Base-by-base conservation (phyloP, 2,113 vertebrate species). In the Vulpes ferrilata region DNA sequence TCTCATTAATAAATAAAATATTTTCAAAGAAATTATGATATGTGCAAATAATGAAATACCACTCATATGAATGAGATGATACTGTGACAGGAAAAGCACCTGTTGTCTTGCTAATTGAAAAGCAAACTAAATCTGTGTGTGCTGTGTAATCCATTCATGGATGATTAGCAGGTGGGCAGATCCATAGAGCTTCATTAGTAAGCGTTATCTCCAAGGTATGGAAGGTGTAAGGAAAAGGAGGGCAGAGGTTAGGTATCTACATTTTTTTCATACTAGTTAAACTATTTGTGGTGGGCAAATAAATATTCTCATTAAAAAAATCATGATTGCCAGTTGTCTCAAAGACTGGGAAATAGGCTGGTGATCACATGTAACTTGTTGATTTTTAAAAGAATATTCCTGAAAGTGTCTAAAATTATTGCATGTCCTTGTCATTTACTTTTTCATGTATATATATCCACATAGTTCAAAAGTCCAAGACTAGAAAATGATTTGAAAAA, bases 101-200 rank as follows among this genome's bases (percentile, higher is more conserved):
- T 12, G 48, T 53, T 65, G 11, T 35, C 3, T 35, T 78, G 9
- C 55, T 80, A 11, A 76, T 4, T 73, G 27, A 88, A 84, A 74
- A n/a, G 55, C 30, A 51, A 51, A 17, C 22, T 23, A 51, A 93
- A 65, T 2, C 67, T 38, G 1, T 11, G 2, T 4, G 8, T 4
- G 16, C 48, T 2, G 0, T 3, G 20, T n/a, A 53, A 53, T 22
- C 64, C 30, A 0, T 51, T 35, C 5, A 6, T 55, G 80, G 53
- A 7, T 59, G 55, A 5, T 35, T 25, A 35, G 5, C 25, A 7
- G 10, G 43, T 10, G 15, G 82, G 16, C 8, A 19, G 71, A 64
- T 5, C 0, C 30, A 87, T 16, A 23, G n/a, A 32, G 43, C 43
- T 43, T 91, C 3, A 0, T 27, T 78, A 11, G 4, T 38, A 32